phyloP scores from a whole-genome alignment of 2,113 vertebrate species.

The Nesogale talazaci region DNA sequence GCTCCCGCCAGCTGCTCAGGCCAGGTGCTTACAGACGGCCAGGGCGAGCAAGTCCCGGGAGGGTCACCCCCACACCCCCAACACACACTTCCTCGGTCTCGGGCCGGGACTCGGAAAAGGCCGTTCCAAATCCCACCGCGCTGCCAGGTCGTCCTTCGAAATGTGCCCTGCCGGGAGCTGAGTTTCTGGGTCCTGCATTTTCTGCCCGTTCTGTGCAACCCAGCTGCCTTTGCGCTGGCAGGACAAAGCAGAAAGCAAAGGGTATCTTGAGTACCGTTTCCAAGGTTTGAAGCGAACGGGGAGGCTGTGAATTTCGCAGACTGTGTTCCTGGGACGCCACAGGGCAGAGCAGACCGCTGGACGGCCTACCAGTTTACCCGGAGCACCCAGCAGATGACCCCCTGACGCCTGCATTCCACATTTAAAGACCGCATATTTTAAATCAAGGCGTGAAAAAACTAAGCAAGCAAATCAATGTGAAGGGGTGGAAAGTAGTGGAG shows the following conservation, averaged over 20 bases:
- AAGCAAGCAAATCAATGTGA: too few species aligned
- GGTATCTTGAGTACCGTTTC: not conserved
- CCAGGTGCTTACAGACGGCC: not conserved
- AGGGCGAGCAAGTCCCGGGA: not conserved
- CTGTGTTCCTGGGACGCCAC: too few species aligned
- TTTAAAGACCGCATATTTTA: too few species aligned
- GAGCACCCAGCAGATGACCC: not conserved
- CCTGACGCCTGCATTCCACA: too few species aligned
- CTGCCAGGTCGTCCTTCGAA: not conserved
- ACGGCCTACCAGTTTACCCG: not conserved
- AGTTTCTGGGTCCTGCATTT: not conserved
- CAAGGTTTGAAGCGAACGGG: not conserved
- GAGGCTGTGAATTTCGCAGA: not conserved
- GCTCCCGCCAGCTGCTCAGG: not conserved
- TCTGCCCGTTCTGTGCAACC: not conserved
- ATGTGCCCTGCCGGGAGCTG: not conserved
- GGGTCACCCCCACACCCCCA: not conserved
- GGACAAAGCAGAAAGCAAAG: not conserved
- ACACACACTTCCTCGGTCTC: not conserved
- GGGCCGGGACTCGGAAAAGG: constrained; percentile 8
- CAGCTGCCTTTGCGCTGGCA: not conserved
- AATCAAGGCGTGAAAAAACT: too few species aligned
- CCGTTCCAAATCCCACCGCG: not conserved
- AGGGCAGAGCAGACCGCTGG: too few species aligned
- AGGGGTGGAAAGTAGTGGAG: too few species aligned